phyloP scores from a whole-genome alignment of 2,797 vertebrate genomes.

The Tinamus major region DNA sequence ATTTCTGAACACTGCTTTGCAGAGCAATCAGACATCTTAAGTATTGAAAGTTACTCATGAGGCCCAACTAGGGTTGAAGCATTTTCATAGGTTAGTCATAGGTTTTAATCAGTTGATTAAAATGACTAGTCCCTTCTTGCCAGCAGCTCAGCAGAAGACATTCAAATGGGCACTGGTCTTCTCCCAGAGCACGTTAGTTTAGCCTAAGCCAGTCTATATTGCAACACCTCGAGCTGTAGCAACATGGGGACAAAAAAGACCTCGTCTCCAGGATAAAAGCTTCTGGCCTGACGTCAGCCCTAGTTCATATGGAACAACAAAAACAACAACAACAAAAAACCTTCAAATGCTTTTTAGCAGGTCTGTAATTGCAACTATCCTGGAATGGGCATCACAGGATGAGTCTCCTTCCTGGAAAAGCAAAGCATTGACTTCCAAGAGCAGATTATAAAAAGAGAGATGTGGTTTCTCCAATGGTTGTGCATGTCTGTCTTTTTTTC shows the following conservation, averaged over 20 bases:
- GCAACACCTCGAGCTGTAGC: not conserved
- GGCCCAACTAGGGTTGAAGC: not conserved
- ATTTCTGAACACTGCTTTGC: slow-evolving; percentile 34
- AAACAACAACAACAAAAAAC: not conserved
- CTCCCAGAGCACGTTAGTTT: not conserved
- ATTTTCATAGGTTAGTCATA: not conserved
- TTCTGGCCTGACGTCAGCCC: not conserved
- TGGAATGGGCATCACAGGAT: slow-evolving; percentile 41
- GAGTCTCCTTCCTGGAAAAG: slow-evolving; percentile 66
- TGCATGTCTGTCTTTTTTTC: not conserved
- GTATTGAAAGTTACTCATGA: not conserved
- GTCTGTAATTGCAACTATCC: not conserved
- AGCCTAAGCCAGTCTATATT: not conserved
- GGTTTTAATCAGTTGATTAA: not conserved
- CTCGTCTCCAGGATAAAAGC: not conserved
- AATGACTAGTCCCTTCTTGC: not conserved
- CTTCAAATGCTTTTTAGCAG: not conserved
- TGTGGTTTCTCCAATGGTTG: slow-evolving; percentile 24
- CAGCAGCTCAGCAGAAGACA: not conserved
- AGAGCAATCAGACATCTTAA: slow-evolving; percentile 11
- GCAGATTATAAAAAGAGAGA: slow-evolving; percentile 44
- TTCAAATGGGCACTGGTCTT: not conserved
- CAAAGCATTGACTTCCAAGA: not conserved
- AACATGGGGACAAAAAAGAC: not conserved
- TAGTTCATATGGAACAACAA: not conserved